phyloP scores from a whole-genome alignment of 1,140 invertebrate species.

The Bradysia coprophila region DNA sequence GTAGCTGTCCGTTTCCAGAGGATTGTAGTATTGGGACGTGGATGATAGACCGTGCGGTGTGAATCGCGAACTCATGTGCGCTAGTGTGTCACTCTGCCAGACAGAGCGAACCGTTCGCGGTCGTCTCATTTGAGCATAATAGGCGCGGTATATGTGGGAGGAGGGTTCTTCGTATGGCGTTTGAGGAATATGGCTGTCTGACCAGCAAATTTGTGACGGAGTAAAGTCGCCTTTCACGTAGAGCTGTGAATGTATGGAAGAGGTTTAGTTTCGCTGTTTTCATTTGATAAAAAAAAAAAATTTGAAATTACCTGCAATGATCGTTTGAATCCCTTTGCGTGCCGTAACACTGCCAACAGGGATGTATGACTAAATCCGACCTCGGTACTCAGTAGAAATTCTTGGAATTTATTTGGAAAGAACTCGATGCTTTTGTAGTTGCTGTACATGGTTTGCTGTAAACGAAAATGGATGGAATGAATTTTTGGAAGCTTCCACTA shows the following conservation, averaged over 20 bases:
- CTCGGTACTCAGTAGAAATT: slow-evolving; percentile 74
- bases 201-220: slow-evolving; percentile 22
- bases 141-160: slow-evolving; percentile 16
- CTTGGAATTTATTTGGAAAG: slow-evolving; percentile 74
- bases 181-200: slow-evolving; percentile 21
- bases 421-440: slow-evolving; percentile 77
- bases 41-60: slow-evolving; percentile 1
- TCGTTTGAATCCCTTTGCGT: slow-evolving; percentile 77
- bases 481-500: neutral
- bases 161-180: slow-evolving; percentile 17
- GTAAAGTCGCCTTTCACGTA: slow-evolving; percentile 24
- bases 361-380: slow-evolving; percentile 83
- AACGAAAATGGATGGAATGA: slow-evolving; percentile 13
- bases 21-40: slow-evolving; percentile 17
- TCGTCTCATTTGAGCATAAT: slow-evolving; percentile 14
- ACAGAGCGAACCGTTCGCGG: slow-evolving; percentile 5
- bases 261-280: neutral
- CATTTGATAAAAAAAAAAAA: slow-evolving; percentile 9
- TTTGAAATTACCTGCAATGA: slow-evolving; percentile 71
- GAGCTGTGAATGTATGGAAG: slow-evolving; percentile 8
- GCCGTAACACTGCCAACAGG: slow-evolving; percentile 61
- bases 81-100: neutral
- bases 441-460: slow-evolving; percentile 67
- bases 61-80: neutral
- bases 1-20: slow-evolving; percentile 22